Conservation (phyloP, 2,888 invertebrate species). For the Eupithecia vulgata region DNA sequence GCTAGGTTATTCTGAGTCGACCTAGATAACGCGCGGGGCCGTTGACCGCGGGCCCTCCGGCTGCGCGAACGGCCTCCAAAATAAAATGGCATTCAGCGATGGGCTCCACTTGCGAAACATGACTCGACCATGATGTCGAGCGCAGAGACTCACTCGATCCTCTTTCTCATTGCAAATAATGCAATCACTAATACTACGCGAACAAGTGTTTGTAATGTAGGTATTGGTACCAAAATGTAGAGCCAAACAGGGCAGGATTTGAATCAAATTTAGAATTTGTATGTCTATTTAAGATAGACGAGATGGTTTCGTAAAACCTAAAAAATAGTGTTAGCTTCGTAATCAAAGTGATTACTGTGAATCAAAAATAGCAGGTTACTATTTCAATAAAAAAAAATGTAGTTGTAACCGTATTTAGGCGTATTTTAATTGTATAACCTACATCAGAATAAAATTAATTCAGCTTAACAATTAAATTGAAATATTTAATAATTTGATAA, state of each 20-base stretch:
- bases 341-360: not conserved
- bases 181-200: constrained; percentile 56
- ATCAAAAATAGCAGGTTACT: not conserved
- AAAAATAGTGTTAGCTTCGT: not conserved
- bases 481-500: not conserved
- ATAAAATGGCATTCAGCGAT: constrained; percentile 83
- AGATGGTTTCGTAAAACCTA: not conserved
- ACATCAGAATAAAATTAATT: not conserved
- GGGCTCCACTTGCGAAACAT: constrained; percentile 82
- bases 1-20: constrained; percentile 84
- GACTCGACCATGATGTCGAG: constrained; percentile 73
- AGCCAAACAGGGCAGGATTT: not conserved
- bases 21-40: constrained; percentile 82
- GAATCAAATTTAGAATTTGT: not conserved
- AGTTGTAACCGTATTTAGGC: not conserved
- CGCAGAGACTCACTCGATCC: constrained; percentile 62
- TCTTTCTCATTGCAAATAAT: constrained; percentile 68
- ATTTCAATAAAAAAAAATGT: not conserved
- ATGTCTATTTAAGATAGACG: not conserved
- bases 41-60: constrained; percentile 82
- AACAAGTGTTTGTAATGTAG: not conserved
- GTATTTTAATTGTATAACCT: not conserved
- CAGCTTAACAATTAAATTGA: not conserved
- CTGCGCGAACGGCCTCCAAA: constrained; percentile 81
- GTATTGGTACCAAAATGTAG: constrained; percentile 8